Evolutionary conservation across 2,888 invertebrate species (phyloP), one percentile per base, ranked within the genome.

Genomic region (Hirtodrosophila histrioides): DNA sequence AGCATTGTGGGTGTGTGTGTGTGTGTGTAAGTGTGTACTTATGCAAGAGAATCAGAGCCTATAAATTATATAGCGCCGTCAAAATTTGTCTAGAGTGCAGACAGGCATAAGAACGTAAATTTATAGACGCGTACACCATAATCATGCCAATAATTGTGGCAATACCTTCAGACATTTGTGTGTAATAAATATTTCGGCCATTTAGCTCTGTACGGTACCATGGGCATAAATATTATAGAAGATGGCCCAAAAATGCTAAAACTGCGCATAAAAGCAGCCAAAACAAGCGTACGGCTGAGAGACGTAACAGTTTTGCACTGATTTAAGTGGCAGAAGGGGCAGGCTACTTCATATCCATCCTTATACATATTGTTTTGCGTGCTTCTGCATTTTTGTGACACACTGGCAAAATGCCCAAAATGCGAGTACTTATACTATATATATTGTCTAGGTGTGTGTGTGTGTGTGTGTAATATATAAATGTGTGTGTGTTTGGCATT

Each of bases 131-230:
- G 55, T 45, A 55, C 44, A 54, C 63, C 50, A 70, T 72, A 77
- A 75, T 85, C 82, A 66, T 67, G 71, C 75, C 77, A 81, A 81
- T 81, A 81, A 85, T 85, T 85, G 79, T 82, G 77, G 71, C 86
- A 79, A 85, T 81, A 77, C 61, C 64, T 50, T 64, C 63, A 54
- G 84, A 79, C 74, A 69, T 85, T 76, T 70, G 70, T 74, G 62
- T 69, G 63, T 63, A 74, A 81, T 84, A 84, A 78, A 78, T 76
- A 81, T 78, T 66, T 80, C 45, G 67, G 63, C 56, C 61, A 68
- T 63, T 68, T 60, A 67, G 79, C 62, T 36, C 6, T 4, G 27
- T 5, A 27, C 11, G n/a, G 39, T 46, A 54, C 41, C 50, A 57
- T 56, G 50, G 60, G 50, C 71, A 80, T 68, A 80, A 75, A 80